Conservation (phyloP, 2,888 invertebrate species). For the Eustalomyia histrio region DNA sequence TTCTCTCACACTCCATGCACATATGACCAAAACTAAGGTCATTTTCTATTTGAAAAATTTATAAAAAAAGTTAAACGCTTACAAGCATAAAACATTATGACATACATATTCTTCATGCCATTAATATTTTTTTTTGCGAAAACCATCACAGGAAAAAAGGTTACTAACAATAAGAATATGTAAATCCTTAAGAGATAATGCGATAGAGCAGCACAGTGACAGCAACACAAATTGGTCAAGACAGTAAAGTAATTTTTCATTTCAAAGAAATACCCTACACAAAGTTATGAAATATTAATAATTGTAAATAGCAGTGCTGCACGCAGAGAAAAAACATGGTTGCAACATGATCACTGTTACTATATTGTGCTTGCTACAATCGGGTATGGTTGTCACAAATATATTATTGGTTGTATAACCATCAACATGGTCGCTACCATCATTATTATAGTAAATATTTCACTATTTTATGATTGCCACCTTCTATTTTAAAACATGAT, state of each 20-base stretch:
- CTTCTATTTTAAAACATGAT: too few species aligned
- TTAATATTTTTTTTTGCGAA: slow-evolving; percentile 34
- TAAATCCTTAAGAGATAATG: slow-evolving; percentile 78
- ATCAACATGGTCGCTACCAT: too few species aligned
- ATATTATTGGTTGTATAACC: too few species aligned
- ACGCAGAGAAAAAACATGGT: too few species aligned
- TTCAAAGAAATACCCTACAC: slow-evolving; percentile 1
- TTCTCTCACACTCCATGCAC: not conserved
- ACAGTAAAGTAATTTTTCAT: not conserved
- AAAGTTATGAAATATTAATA: not conserved
- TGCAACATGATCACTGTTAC: too few species aligned
- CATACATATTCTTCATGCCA: slow-evolving; percentile 17
- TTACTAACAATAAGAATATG: slow-evolving; percentile 69
- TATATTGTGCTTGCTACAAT: too few species aligned
- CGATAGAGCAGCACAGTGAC: slow-evolving; percentile 77
- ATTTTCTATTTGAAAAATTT: not conserved
- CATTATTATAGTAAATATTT: too few species aligned
- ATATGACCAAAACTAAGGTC: slow-evolving; percentile 31
- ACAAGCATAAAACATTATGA: slow-evolving; percentile 23
- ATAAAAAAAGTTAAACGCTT: slow-evolving; percentile 24
- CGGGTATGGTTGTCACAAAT: too few species aligned
- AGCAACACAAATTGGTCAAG: slow-evolving; percentile 72
- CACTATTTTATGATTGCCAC: too few species aligned
- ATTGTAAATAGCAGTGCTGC: too few species aligned
- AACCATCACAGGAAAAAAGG: slow-evolving; percentile 27